Base-by-base conservation (phyloP, 2,113 vertebrate genomes). In the Harpagus bidentatus region DNA sequence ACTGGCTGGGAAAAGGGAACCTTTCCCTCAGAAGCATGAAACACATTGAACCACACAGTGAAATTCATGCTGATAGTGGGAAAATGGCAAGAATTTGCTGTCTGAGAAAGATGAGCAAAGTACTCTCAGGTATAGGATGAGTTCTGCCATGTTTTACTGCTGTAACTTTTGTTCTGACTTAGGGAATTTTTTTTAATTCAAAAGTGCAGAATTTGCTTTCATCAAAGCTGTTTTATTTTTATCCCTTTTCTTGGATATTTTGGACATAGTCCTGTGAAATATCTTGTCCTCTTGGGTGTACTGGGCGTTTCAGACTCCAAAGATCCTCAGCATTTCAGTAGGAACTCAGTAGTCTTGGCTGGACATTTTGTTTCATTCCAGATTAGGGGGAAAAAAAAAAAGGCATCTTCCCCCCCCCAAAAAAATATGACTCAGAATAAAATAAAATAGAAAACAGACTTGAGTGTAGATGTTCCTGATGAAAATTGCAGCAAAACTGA, bases 361-460 rank as follows among this genome's bases (percentile, higher is more conserved):
- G 93, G 43, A 96, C 96, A 94, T 96, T 94, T 77, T 92, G 74
- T 96, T 93, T 94, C 87, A 69, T 96, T 90, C 82, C 95, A 95
- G 40, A 87, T 85, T n/a, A 40, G 17, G 10, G n/a, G 0, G n/a
- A n/a, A n/a, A n/a, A 9, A 42, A 56, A 16, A 5, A 12, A 3
- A 78, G 34, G 18, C 5, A 4, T 56, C n/a, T 48, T 3, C 6
- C 12, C 26, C 7, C 17, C 45, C 6, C 47, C 47, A 29, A 16
- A 31, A 53, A 56, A 42, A 12, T 9, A 45, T 10, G 29, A 53
- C 52, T 19, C 10, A 61, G 26, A 77, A 25, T 14, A 45, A 43
- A 86, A 65, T 11, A 43, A 86, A 86, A 78, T 28, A 67, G 7
- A 86, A 92, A 82, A 9, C 53, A 93, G 38, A 31, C 10, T 45